These are phyloP conservation scores for Ptychoptera contaminata DNA, from an alignment of 2,888 invertebrate species.

Conservation along the genomic window DNA sequence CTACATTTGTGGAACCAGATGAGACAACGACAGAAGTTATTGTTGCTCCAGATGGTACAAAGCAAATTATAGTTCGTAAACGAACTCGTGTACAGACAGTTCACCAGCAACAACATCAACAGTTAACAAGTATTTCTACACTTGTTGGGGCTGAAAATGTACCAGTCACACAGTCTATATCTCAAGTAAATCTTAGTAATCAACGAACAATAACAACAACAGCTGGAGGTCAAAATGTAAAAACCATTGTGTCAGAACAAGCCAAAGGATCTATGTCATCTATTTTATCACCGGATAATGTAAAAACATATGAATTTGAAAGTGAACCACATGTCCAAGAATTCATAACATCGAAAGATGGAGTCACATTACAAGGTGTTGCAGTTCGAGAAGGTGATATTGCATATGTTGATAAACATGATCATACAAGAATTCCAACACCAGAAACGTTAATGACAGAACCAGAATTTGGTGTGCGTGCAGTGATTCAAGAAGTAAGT, in stretches of 20 bases:
- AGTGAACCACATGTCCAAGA: conserved; percentile 28
- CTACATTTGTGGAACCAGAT: conserved; percentile 65
- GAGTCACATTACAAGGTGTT: conserved; percentile 23
- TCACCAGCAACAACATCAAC: conserved; percentile 39
- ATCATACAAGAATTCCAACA: conserved; percentile 20
- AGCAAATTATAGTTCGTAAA: conserved; percentile 61
- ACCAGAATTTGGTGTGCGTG: conserved; percentile 47
- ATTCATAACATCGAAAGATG: conserved; percentile 12
- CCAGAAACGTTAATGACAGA: conserved; percentile 10
- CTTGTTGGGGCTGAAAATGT: conserved; percentile 36
- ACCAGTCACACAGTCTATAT: conserved; percentile 46
- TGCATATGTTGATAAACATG: conserved; percentile 23
- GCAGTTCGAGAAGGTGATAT: conserved; percentile 31
- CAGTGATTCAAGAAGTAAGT: conserved; percentile 69
- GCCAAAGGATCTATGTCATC: conserved; percentile 14
- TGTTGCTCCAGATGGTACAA: conserved; percentile 67
- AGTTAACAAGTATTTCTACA: conserved; percentile 36
- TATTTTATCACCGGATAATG: conserved; percentile 20
- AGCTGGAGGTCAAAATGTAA: conserved; percentile 10
- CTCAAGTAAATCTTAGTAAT: conserved; percentile 50
- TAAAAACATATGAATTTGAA: conserved; percentile 20
- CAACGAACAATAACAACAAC: conserved; percentile 40
- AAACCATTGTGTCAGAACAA: conserved; percentile 17
- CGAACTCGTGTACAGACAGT: conserved; percentile 48
- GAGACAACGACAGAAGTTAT: conserved; percentile 69